phyloP scores from a whole-genome alignment of 2,113 vertebrate genomes.

The Carlito syrichta region DNA sequence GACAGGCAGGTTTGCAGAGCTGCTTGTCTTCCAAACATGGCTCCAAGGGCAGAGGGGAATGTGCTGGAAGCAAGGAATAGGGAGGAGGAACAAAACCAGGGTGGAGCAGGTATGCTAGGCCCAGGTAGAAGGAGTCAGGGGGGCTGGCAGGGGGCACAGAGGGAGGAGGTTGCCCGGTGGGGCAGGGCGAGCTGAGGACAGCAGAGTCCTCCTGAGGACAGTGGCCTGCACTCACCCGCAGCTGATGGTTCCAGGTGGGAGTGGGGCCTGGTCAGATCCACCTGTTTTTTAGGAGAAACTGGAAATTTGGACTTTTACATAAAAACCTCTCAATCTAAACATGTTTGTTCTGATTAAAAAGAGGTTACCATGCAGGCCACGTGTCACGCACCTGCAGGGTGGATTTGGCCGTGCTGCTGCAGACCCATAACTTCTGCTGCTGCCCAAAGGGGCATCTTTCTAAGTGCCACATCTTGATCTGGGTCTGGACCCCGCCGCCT shows the following conservation, averaged over 20 bases:
- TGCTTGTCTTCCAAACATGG: too few species aligned
- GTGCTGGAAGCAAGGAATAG: neutral
- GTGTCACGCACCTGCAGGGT: accelerated
- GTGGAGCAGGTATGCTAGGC: neutral
- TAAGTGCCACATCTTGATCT: neutral
- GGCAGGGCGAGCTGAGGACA: neutral
- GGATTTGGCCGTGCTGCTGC: neutral
- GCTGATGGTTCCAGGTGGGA: accelerated
- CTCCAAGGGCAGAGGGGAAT: neutral
- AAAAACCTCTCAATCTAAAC: neutral
- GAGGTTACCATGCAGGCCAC: neutral
- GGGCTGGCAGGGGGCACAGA: neutral
- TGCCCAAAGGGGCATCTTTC: accelerated
- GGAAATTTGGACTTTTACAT: neutral
- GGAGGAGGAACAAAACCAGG: neutral
- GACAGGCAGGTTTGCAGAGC: neutral
- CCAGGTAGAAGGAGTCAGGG: neutral
- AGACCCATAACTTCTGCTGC: neutral
- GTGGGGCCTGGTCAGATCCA: neutral
- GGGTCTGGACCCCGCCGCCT: accelerated
- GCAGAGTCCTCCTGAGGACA: neutral
- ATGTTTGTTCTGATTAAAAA: neutral
- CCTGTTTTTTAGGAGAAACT: neutral
- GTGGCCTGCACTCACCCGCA: accelerated
- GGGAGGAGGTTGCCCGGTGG: neutral